Evolutionary conservation across 2,797 vertebrate genomes (phyloP), one percentile per base, ranked within the genome.

Genomic region (Arvicola amphibius): DNA sequence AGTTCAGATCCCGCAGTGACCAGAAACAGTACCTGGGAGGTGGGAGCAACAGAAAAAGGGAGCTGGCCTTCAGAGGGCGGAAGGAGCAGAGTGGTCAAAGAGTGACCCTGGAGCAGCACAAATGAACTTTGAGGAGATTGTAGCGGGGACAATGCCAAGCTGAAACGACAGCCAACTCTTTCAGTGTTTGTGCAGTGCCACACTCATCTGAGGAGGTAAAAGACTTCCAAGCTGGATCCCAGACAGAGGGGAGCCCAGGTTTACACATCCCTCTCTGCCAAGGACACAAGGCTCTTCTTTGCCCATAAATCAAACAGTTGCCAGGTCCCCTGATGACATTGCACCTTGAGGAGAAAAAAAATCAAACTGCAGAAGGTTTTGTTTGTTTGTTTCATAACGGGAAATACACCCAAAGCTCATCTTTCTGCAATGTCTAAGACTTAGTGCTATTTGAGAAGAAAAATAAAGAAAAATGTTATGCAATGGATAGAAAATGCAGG

Each of bases 131-230:
- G 92, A 97, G 91, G 96, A 97, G 96, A 97, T 96, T 94, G 87
- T 90, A 40, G 95, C 74, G 76, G 90, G 76, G 96, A 94, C 96
- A 97, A 97, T 95, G 96, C 92, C 96, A 97, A 97, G 83, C 90
- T 92, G 90, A 96, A 94, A 88, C 51, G 95, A 96, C 96, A 97
- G 95, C 84, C 95, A 91, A 67, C 79, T 94, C 92, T 94, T 86
- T 96, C 84, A 88, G 78, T 1, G 21, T 87, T 69, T 79, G 46
- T 27, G 95, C 94, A 95, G 79, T 84, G 88, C 96, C 93, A 85
- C 93, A 97, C 96, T 97, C 97, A 97, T 97, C 37, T 91, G 90
- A 94, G 85, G 67, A 96, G 69, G 93, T 86, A 40, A 95, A 92
- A 94, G 93, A 97, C 86, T 87, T 97, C 90, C 92, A 96, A 53